Percentiles rank a stretch among this genome's conserved stretches.
Conservation (phyloP, 2,113 vertebrate genomes). For the Sylvia atricapilla region DNA sequence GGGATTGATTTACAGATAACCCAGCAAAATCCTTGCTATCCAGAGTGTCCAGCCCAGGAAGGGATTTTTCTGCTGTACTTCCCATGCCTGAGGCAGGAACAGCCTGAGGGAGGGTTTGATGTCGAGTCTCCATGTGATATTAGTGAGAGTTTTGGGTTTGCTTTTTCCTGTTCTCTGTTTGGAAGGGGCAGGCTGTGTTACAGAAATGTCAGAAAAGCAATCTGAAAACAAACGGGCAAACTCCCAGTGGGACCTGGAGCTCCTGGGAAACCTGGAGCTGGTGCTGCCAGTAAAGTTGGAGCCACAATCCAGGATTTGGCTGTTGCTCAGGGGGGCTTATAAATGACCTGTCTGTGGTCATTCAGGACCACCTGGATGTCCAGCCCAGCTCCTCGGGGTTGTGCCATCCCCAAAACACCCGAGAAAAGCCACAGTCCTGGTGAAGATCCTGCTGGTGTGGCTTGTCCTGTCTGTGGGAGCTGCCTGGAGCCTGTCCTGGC, state of each 20-base stretch:
- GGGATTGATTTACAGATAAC: neutral
- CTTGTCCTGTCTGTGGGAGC: neutral
- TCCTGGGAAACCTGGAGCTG: neutral
- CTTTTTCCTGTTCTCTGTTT: neutral
- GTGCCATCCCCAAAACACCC: neutral
- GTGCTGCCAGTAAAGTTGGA: neutral
- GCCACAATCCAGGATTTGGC: rapidly evolving
- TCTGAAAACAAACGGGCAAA: neutral
- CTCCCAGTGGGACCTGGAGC: neutral
- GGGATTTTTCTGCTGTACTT: neutral
- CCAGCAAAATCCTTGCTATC: neutral
- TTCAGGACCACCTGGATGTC: neutral
- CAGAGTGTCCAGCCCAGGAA: no score
- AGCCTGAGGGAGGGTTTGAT: neutral
- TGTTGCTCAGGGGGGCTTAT: neutral
- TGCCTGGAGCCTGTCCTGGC: rapidly evolving
- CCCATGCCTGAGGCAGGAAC: neutral
- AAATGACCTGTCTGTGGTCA: neutral
- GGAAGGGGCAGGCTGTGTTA: neutral
- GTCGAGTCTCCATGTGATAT: neutral
- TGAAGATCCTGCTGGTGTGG: neutral
- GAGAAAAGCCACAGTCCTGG: rapidly evolving
- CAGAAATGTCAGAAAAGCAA: neutral
- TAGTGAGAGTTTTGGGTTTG: neutral
- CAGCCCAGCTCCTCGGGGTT: neutral